Percentiles rank a stretch among this genome's conserved stretches.
Conservation (phyloP, 2,888 invertebrate genomes). For the Drosophila nr. fundita region DNA sequence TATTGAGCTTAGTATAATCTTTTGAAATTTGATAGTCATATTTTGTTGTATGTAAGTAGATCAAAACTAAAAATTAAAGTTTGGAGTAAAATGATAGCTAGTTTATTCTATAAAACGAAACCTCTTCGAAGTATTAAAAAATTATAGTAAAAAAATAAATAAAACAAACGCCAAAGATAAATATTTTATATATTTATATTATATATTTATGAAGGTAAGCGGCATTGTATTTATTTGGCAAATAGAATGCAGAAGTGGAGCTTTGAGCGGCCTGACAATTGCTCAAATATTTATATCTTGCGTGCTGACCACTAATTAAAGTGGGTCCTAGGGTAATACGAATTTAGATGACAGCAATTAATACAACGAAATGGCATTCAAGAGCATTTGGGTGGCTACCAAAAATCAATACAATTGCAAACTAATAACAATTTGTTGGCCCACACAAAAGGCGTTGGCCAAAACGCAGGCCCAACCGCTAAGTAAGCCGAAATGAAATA, state of each 20-base stretch:
- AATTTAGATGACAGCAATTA: constrained; percentile 69
- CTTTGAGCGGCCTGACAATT: constrained; percentile 32
- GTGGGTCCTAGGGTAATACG: constrained; percentile 40
- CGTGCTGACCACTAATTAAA: constrained; percentile 66
- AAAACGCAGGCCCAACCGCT: constrained; percentile 24
- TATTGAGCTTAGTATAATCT: not conserved
- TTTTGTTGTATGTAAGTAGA: not conserved
- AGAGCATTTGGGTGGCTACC: constrained; percentile 5
- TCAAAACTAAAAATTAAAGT: not conserved
- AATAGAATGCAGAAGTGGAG: constrained; percentile 21
- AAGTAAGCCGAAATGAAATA: constrained; percentile 25
- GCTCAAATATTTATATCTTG: constrained; percentile 33
- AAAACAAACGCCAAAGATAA: not conserved
- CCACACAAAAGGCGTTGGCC: not conserved
- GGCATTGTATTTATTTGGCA: not conserved
- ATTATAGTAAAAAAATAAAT: not conserved
- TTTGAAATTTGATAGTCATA: not conserved
- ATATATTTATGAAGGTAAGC: not conserved
- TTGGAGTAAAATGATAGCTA: not conserved
- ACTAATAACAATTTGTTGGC: constrained; percentile 46
- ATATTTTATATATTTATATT: not conserved
- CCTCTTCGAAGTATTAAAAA: not conserved
- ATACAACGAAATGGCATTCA: constrained; percentile 42
- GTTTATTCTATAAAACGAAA: not conserved
- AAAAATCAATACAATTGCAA: constrained; percentile 69